A percentile compares a stretch with the other conserved stretches of the same genome.
Conservation (phyloP, 2,888 invertebrate species). For the Drosophila fulvimacula region DNA sequence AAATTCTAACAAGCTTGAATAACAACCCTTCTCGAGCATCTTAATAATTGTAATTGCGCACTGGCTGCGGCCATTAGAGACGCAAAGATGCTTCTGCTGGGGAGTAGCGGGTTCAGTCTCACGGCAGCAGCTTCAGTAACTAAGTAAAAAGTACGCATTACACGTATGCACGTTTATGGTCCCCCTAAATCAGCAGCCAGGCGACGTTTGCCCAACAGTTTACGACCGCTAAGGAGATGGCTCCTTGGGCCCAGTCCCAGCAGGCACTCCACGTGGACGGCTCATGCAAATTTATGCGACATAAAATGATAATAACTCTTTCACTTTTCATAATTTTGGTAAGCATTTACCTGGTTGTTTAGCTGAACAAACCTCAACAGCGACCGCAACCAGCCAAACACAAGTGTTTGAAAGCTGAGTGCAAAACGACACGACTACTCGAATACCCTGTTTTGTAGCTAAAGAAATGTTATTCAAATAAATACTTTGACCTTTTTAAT, state of each 20-base stretch:
- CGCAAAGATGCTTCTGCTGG: background rate
- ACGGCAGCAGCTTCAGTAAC: slow-evolving; percentile 18
- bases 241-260: slow-evolving; percentile 23
- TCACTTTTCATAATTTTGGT: slow-evolving; percentile 69
- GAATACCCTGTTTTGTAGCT: slow-evolving; percentile 14
- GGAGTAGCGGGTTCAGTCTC: slow-evolving; percentile 7
- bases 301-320: slow-evolving; percentile 75
- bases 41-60: slow-evolving; percentile 52
- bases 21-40: slow-evolving; percentile 25
- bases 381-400: slow-evolving; percentile 15
- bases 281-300: slow-evolving; percentile 70
- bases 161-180: slow-evolving; percentile 48
- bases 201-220: slow-evolving; percentile 35
- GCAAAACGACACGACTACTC: background rate
- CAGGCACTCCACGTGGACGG: slow-evolving; percentile 44
- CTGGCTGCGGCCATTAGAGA: slow-evolving; percentile 32
- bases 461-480: background rate
- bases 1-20: slow-evolving; percentile 1
- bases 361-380: slow-evolving; percentile 35
- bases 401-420: slow-evolving; percentile 36
- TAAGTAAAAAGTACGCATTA: slow-evolving; percentile 45
- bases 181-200: slow-evolving; percentile 39
- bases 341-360: slow-evolving; percentile 66
- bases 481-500: background rate
- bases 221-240: slow-evolving; percentile 34